These are phyloP conservation scores for Anabacerthia variegaticeps DNA, from an alignment of 2,797 vertebrate species.

Conservation along the genomic window DNA sequence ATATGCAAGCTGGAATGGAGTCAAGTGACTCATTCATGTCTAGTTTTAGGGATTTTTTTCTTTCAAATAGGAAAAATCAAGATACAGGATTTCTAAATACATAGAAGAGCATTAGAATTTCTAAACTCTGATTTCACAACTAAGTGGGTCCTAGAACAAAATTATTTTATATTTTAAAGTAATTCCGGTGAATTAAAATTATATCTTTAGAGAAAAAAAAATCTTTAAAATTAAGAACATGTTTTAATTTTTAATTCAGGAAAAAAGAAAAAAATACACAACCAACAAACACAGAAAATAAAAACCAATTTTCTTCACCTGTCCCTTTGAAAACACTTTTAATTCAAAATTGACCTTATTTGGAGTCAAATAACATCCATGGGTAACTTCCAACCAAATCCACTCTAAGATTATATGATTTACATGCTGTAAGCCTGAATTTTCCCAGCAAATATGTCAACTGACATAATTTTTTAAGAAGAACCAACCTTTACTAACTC, in stretches of 20 bases:
- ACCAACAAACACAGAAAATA: neutral
- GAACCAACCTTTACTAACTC: neutral
- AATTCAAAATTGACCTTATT: neutral
- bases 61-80: neutral
- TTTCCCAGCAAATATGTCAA: neutral
- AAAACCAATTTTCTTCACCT: rapidly evolving
- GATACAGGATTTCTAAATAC: neutral
- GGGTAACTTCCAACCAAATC: neutral
- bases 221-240: neutral
- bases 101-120: neutral
- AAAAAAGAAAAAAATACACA: neutral
- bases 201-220: neutral
- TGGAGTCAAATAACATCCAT: neutral
- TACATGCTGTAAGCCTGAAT: neutral
- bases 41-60: neutral
- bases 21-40: neutral
- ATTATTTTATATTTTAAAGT: neutral
- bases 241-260: neutral
- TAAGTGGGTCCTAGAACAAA: neutral
- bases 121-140: neutral
- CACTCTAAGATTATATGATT: neutral
- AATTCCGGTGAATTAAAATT: neutral
- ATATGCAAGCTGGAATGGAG: neutral
- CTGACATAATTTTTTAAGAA: neutral
- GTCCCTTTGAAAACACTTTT: neutral